Evolutionary conservation across 1,140 invertebrate species (phyloP), one percentile per base, ranked within the genome.

Genomic region (Neotoxoptera formosana): DNA sequence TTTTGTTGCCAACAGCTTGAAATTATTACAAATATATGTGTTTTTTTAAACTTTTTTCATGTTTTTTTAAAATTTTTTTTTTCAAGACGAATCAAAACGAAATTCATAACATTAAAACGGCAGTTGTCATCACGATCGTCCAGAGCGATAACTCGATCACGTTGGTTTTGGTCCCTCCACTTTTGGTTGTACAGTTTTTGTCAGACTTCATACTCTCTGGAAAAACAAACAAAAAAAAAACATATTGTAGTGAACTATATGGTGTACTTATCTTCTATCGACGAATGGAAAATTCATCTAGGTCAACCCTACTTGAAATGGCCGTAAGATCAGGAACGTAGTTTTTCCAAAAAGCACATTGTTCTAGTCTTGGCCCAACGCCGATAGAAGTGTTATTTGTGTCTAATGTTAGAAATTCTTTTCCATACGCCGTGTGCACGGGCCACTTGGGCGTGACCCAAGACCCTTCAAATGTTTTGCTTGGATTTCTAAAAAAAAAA

Each of bases 311-410:
- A 97, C 97, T 96, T 94, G 97, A 97, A 93, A 96, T 96, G 94
- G 97, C 96, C 94, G 98, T 96, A 53, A 99, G 96, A 95, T 98
- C 97, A 92, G 99, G 98, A 95, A 99, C 96, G 95, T 99, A 99
- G 95, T 98, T 97, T 95, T 98, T 98, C 98, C 99, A 99, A 95
- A 99, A 99, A 91, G 98, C 98, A 96, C 99, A 99, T 95, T 99
- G 97, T 95, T 98, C 98, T 93, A 98, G 96, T 94, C 98, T 96
- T 14, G 98, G 97, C 36, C 98, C 99, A 93, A 97, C 96, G 20
- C 98, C 98, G 41, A 98, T 97, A n/a, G 96, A 96, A 48, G 97
- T 97, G 21, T 96, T 96, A 95, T 98, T 98, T 1, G 97, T 96
- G 94, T 97, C 97, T 90, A 99, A 95, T 3, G 97, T 97, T 91